These are phyloP conservation scores for Polietes domitor DNA, from an alignment of 2,888 invertebrate species.

Conservation along the genomic window DNA sequence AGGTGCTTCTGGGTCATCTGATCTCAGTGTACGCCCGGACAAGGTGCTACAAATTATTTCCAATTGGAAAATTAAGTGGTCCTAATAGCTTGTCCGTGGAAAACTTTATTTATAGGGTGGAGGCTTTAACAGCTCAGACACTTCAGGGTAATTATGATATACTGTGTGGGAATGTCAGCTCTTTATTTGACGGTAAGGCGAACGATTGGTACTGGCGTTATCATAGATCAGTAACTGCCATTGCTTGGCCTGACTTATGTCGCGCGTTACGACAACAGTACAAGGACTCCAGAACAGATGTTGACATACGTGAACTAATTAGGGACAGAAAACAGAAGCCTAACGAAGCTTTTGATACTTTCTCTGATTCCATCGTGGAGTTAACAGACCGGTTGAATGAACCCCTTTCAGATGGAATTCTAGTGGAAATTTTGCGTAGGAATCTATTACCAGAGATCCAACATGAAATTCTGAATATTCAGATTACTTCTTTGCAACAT, in stretches of 20 bases:
- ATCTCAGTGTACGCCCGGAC: neutral
- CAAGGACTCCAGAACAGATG: slow-evolving; percentile 18
- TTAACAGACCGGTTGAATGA: slow-evolving; percentile 7
- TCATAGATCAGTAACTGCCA: neutral
- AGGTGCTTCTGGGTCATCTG: neutral
- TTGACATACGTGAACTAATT: neutral
- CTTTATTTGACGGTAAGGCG: neutral
- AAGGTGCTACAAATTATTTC: neutral
- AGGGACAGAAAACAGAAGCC: slow-evolving; percentile 23
- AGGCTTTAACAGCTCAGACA: slow-evolving; percentile 38
- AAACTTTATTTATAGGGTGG: slow-evolving; percentile 52
- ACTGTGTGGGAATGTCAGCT: neutral
- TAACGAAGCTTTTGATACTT: slow-evolving; percentile 36
- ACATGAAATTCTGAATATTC: slow-evolving; percentile 1
- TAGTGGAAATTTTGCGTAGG: neutral
- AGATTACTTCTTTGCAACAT: slow-evolving; percentile 7
- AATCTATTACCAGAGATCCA: slow-evolving; percentile 3
- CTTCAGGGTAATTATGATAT: slow-evolving; percentile 26
- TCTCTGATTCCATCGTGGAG: slow-evolving; percentile 21
- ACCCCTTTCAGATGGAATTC: neutral
- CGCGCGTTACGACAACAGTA: slow-evolving; percentile 8
- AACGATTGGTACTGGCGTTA: neutral
- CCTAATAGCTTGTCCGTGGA: slow-evolving; percentile 30
- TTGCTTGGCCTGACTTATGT: slow-evolving; percentile 27
- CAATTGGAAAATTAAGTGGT: neutral